Evolutionary conservation across 1,140 invertebrate genomes (phyloP), one percentile per base, ranked within the genome.

Genomic region (Trichonephila inaurata): DNA sequence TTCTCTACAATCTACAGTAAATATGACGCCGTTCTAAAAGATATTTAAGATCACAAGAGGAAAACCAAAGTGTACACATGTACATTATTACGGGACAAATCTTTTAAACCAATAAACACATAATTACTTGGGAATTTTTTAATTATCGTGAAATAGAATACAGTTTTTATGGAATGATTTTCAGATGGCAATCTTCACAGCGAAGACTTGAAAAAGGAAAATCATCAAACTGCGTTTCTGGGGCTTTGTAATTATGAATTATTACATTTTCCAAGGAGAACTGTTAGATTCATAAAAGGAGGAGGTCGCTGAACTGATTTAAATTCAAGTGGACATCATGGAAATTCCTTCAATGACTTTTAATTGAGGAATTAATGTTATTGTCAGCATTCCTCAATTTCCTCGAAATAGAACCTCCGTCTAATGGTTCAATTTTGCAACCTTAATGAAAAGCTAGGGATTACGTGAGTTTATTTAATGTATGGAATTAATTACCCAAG

Each of bases 291-390:
- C 2, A 5, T 51, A 51, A 51, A 7, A 12, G 51, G 21, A 8
- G 6, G 19, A 40, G 72, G 24, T 77, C 72, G 33, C 28, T 77
- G 72, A 77, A 77, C 72, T 19, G 28, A 18, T 33, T 33, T 33
- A 18, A 77, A 77, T 77, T 77, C 14, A 40, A 28, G 18, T 33
- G 16, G 28, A 28, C 28, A 40, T 77, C 3, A 14, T 33, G 72
- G 33, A 77, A 77, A 40, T 40, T 7, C 28, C 14, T 40, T 77
- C 19, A 77, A 19, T 40, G 72, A 40, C 14, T 72, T 16, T 28
- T 19, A 77, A 77, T 77, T 77, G 72, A 77, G 28, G 16, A 77
- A 77, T 77, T 77, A 77, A 18, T 16, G 72, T 40, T 28, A 77
- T 77, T 77, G 16, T 77, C 28, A 28, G 33, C 40, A 77, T 40